Evolutionary conservation across 2,888 invertebrate genomes (phyloP), one percentile per base, ranked within the genome.

Genomic region (Myathropa florea): DNA sequence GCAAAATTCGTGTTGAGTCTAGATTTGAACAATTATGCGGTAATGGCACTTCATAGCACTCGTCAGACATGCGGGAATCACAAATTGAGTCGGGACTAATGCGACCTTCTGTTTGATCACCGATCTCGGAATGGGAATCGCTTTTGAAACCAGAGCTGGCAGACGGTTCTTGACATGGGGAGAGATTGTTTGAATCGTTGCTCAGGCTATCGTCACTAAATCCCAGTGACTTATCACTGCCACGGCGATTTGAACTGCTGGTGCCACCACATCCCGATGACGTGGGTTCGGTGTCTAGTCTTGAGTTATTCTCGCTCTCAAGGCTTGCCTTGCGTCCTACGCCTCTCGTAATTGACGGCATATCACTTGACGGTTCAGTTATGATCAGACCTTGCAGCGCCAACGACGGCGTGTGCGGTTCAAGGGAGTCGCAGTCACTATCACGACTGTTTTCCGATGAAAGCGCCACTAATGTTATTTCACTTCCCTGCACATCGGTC

Each of bases 401-500:
- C 90, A 92, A 90, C 7, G 92, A 89, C 4, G 92, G 91, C 36
- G 90, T 90, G 71, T 94, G 94, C 78, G 94, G 94, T 76, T 95
- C 96, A 57, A 96, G 90, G 64, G 95, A 95, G 70, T 96, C 96
- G 46, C 91, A 91, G 92, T 95, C 95, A 63, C 95, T 95, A 83
- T 96, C 96, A 85, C 95, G 95, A 0, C 96, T 96, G 0, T 96
- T 96, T 0, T 96, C 96, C 0, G 96, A 96, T 2, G 95, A 95
- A 73, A 94, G 94, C 0, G 96, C 96, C 0, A 97, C 96, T 2
- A 97, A 90, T 0, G 97, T 97, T 0, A 97, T 95, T 92, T 97
- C 96, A 6, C 96, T 96, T 0, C 98, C 98, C 72, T 97, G 94
- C 71, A 98, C 97, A 91, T 98, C 98, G 0, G 98, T 98, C 10